Conservation (phyloP, 2,113 vertebrate genomes). For the Tylochromis polylepis region DNA sequence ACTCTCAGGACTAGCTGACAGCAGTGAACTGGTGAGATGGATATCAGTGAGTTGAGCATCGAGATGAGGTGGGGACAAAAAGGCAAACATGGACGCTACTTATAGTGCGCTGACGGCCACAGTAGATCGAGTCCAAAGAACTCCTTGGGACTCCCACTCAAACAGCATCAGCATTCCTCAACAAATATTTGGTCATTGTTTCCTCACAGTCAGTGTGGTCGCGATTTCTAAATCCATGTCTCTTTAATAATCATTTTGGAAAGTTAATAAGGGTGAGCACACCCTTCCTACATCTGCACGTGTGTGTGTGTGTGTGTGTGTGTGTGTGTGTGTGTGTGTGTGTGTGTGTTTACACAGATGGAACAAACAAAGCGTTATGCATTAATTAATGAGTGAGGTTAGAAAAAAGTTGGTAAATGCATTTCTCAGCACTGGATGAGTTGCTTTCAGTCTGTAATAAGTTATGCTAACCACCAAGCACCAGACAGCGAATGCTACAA, state of each 20-base stretch:
- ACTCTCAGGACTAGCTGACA: not conserved
- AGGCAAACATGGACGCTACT: not conserved
- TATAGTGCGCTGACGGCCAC: not conserved
- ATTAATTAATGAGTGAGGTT: not conserved
- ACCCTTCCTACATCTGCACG: not conserved
- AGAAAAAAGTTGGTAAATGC: rapidly evolving
- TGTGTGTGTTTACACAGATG: not conserved
- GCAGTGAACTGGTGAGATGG: not conserved
- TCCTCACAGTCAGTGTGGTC: not conserved
- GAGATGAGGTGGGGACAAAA: not conserved
- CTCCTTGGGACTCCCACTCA: not conserved
- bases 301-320: not conserved
- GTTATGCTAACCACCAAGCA: not conserved
- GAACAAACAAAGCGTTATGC: not conserved
- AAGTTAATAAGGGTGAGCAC: not conserved
- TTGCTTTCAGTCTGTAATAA: not conserved
- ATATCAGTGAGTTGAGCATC: not conserved
- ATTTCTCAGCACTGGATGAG: rapidly evolving
- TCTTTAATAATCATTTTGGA: not conserved
- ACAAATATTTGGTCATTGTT: not conserved
- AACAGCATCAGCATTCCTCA: not conserved
- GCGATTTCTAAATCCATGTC: not conserved
- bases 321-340: too few relatives aligned
- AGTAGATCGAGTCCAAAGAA: not conserved
- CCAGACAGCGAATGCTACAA: not conserved